phyloP scores from a whole-genome alignment of 2,113 vertebrate genomes.

The Casuarius casuarius region DNA sequence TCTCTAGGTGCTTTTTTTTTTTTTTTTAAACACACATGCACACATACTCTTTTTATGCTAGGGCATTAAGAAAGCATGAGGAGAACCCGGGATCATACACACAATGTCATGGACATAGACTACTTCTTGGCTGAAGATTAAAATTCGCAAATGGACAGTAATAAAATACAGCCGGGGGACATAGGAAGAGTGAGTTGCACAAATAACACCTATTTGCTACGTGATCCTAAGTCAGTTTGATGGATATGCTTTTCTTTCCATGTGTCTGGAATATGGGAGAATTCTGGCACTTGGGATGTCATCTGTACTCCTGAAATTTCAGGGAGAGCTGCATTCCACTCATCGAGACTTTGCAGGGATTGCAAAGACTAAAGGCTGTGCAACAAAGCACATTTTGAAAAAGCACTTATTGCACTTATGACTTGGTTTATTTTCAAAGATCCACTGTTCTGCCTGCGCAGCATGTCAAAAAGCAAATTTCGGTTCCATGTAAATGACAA shows the following conservation, averaged over 20 bases:
- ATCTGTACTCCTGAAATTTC: neutral
- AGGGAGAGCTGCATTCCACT: neutral
- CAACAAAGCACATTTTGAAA: neutral
- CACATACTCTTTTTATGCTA: neutral
- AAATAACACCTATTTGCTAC: neutral
- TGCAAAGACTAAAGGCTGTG: neutral
- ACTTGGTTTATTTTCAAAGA: neutral
- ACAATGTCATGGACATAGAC: neutral
- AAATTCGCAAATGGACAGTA: neutral
- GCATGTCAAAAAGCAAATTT: neutral
- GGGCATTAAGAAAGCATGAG: neutral
- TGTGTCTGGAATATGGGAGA: neutral
- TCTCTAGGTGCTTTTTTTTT: neutral
- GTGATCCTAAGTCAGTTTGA: neutral
- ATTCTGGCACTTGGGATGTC: neutral
- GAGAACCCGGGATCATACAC: too few relatives aligned
- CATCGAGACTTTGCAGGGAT: neutral
- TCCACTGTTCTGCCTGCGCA: accelerated
- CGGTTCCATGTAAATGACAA: neutral
- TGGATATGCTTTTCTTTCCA: neutral
- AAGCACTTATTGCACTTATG: neutral
- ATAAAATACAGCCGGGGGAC: neutral
- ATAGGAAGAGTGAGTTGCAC: neutral
- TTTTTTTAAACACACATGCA: neutral
- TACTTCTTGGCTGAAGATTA: neutral